Percentiles rank a stretch among this genome's conserved stretches.
Evolutionary conservation across 2,113 vertebrate species (phyloP).

Genomic region (Triplophysa rosa): DNA sequence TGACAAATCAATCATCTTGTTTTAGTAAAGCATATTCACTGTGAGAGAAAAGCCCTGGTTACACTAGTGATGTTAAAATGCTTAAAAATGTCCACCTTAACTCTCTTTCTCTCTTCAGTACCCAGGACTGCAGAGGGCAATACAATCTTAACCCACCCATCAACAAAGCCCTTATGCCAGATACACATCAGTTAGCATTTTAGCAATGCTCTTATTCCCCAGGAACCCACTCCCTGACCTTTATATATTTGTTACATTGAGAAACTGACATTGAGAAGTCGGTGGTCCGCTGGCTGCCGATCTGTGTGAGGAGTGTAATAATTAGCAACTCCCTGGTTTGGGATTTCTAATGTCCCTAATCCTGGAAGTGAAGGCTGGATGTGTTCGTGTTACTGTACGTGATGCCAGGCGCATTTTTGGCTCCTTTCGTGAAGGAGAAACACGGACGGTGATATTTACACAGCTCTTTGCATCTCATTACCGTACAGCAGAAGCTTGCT

Average conservation of each 20-base stretch:
- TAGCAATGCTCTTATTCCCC: constrained; percentile 29
- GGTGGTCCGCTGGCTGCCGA: not conserved
- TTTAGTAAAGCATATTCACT: no score
- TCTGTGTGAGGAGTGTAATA: constrained; percentile 24
- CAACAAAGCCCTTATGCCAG: not conserved
- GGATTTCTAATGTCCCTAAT: constrained; percentile 37
- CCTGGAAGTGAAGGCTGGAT: constrained; percentile 54
- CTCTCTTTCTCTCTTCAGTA: not conserved
- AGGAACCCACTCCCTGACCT: constrained; percentile 33
- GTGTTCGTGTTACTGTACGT: constrained; percentile 66
- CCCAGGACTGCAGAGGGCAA: constrained; percentile 80
- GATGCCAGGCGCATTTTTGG: constrained; percentile 66
- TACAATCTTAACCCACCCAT: constrained; percentile 69
- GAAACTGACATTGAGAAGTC: constrained; percentile 50
- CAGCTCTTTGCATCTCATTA: constrained; percentile 72
- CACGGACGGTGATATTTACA: constrained; percentile 64
- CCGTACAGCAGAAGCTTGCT: constrained; percentile 33
- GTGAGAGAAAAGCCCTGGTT: no score
- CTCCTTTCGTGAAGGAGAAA: constrained; percentile 59
- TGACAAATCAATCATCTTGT: no score
- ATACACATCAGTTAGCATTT: constrained; percentile 39
- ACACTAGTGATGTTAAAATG: no score
- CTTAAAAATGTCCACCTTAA: no score
- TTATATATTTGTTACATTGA: constrained; percentile 37
- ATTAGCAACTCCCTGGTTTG: constrained; percentile 39